These are phyloP conservation scores for Chloropsis hardwickii DNA, from an alignment of 2,113 vertebrate species.

Conservation along the genomic window DNA sequence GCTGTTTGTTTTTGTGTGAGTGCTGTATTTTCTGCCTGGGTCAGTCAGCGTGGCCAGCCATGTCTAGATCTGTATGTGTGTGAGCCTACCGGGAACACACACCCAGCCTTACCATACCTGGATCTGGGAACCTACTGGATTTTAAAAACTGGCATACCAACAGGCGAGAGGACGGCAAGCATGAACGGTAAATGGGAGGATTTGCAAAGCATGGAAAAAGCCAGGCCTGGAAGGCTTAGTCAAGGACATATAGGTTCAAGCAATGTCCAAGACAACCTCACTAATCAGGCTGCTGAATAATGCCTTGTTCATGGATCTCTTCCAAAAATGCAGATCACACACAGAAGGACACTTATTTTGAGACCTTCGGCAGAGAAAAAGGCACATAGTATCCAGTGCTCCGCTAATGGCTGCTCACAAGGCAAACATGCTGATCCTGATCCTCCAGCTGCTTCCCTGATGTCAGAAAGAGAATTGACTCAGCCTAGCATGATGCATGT, in stretches of 20 bases:
- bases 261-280: background rate
- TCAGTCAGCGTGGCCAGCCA: background rate
- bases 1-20: background rate
- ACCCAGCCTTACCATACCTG: background rate
- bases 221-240: background rate
- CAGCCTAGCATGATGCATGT: background rate
- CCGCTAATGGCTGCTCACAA: background rate
- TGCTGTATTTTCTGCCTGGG: background rate
- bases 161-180: background rate
- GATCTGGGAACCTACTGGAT: background rate
- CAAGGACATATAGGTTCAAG: background rate
- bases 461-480: background rate
- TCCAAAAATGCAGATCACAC: background rate
- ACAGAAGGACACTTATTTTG: background rate
- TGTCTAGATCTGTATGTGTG: accelerated
- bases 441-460: background rate
- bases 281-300: background rate
- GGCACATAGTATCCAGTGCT: background rate
- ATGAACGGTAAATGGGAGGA: background rate
- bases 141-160: background rate
- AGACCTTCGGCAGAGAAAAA: background rate
- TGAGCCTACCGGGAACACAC: background rate
- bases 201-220: background rate
- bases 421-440: background rate
- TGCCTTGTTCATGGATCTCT: background rate